These are phyloP conservation scores for Apantesis nais DNA, from an alignment of 2,888 invertebrate species.

Conservation along the genomic window DNA sequence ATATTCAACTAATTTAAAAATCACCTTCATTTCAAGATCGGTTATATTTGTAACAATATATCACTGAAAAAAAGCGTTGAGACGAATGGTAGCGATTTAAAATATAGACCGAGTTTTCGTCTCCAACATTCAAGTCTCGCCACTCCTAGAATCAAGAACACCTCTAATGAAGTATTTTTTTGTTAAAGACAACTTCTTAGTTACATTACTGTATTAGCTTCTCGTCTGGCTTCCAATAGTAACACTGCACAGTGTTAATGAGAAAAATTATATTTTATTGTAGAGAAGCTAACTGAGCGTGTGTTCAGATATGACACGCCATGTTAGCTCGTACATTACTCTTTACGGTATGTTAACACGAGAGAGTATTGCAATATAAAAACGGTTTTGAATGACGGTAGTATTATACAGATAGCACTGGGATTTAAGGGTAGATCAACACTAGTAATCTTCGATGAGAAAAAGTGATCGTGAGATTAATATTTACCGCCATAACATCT, in stretches of 20 bases:
- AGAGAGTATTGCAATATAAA: constrained; percentile 8
- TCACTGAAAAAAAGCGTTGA: neutral
- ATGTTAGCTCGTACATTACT: constrained; percentile 37
- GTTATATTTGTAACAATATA: neutral
- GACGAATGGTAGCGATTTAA: neutral
- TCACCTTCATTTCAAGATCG: neutral
- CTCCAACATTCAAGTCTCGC: constrained; percentile 5
- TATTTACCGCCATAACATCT: neutral
- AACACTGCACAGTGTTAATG: constrained; percentile 34
- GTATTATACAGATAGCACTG: neutral
- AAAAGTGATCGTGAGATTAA: neutral
- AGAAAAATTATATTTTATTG: constrained; percentile 41
- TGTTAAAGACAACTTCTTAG: no score
- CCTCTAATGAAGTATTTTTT: constrained; percentile 15
- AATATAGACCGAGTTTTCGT: constrained; percentile 1
- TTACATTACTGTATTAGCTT: constrained; percentile 17
- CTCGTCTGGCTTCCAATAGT: constrained; percentile 13
- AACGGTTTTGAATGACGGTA: constrained; percentile 1
- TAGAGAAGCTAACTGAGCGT: constrained; percentile 45
- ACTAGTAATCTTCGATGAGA: neutral
- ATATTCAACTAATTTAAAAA: neutral
- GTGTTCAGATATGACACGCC: constrained; percentile 32
- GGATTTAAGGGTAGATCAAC: neutral
- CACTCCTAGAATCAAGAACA: constrained; percentile 9
- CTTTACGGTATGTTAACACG: constrained; percentile 29